Percentiles rank a stretch among this genome's conserved stretches.
Evolutionary conservation across 2,888 invertebrate species (phyloP).

Genomic region (Opisthograptis luteolata): DNA sequence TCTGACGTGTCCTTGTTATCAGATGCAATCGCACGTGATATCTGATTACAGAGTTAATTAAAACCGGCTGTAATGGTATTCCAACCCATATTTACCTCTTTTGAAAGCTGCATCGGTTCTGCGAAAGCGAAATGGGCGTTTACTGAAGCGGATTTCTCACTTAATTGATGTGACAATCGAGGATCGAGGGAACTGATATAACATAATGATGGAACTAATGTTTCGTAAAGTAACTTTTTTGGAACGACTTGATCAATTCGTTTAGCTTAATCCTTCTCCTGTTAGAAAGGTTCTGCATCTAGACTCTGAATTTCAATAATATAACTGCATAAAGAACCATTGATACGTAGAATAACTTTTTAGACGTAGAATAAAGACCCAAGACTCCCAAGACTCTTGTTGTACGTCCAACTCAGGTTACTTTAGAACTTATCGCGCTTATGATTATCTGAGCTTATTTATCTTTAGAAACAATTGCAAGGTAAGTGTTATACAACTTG

Average conservation of each 20-base stretch:
- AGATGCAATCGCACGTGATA: slow-evolving; percentile 24
- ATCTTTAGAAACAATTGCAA: not conserved
- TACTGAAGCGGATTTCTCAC: slow-evolving; percentile 16
- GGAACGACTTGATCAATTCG: too few species aligned
- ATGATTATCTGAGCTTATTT: too few species aligned
- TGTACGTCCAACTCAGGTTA: too few species aligned
- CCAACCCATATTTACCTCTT: slow-evolving; percentile 24
- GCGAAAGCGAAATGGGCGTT: slow-evolving; percentile 29
- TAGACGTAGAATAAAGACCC: too few species aligned
- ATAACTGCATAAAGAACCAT: too few species aligned
- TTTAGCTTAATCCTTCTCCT: too few species aligned
- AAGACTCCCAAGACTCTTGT: too few species aligned
- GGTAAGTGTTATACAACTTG: slow-evolving; percentile 7
- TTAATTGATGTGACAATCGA: slow-evolving; percentile 22
- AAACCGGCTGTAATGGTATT: slow-evolving; percentile 23
- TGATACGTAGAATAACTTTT: too few species aligned
- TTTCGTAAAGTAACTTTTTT: slow-evolving; percentile 1
- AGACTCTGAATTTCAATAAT: too few species aligned
- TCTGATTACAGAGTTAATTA: slow-evolving; percentile 35
- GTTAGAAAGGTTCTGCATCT: too few species aligned
- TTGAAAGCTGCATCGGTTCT: slow-evolving; percentile 36
- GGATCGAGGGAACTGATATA: slow-evolving; percentile 11
- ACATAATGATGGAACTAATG: not conserved
- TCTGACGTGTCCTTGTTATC: slow-evolving; percentile 7
- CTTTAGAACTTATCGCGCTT: too few species aligned